A percentile compares a stretch with the other conserved stretches of the same genome.
phyloP scores from a whole-genome alignment of 2,888 invertebrate species.

The Apamea monoglypha region DNA sequence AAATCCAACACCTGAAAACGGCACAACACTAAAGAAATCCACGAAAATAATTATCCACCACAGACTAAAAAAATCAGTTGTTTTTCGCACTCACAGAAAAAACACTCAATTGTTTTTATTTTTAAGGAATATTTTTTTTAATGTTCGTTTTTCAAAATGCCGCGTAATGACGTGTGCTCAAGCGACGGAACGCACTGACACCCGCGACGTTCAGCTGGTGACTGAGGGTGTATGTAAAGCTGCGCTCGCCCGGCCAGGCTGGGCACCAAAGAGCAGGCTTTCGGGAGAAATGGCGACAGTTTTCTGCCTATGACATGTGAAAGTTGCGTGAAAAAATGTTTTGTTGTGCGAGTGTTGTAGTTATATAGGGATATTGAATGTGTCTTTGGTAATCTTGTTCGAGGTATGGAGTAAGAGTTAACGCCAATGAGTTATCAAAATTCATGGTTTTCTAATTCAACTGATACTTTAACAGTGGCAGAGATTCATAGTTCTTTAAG shows the following conservation, averaged over 20 bases:
- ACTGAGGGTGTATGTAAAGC: slow-evolving; percentile 86
- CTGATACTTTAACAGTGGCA: too few species aligned
- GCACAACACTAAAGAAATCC: slow-evolving; percentile 64
- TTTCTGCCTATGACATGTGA: slow-evolving; percentile 41
- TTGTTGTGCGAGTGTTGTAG: neutral
- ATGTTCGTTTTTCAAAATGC: slow-evolving; percentile 77
- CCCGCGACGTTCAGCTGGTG: slow-evolving; percentile 77
- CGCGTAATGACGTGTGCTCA: slow-evolving; percentile 71
- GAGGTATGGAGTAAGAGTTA: neutral
- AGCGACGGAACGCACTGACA: slow-evolving; percentile 55
- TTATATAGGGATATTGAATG: neutral
- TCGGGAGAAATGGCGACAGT: slow-evolving; percentile 51
- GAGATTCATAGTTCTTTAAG: neutral
- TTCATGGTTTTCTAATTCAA: neutral
- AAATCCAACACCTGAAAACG: slow-evolving; percentile 66
- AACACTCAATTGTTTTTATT: slow-evolving; percentile 56
- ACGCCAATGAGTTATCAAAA: neutral
- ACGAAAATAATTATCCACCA: slow-evolving; percentile 60
- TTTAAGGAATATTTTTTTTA: slow-evolving; percentile 46
- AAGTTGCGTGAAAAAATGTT: neutral
- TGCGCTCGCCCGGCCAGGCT: slow-evolving; percentile 86
- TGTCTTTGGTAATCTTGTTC: neutral
- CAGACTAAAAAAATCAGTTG: slow-evolving; percentile 47
- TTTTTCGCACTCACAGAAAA: slow-evolving; percentile 57
- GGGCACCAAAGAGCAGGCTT: slow-evolving; percentile 79